Evolutionary conservation across 2,888 invertebrate species (phyloP), one percentile per base, ranked within the genome.

Genomic region (Rhamphomyia laevipes): DNA sequence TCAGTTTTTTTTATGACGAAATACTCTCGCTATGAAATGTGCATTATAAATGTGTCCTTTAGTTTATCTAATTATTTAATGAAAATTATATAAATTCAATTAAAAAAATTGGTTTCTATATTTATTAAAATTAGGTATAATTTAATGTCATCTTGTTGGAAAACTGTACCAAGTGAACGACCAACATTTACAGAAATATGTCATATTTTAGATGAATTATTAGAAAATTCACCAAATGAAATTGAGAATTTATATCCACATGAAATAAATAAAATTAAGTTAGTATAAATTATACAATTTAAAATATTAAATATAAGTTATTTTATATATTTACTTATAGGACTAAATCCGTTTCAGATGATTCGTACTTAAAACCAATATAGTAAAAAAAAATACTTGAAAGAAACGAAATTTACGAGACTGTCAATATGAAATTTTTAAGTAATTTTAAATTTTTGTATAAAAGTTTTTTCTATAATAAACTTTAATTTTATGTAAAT

Each of bases 61-160:
- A 13, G 7, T 11, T 33, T 33, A 33, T 5, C 4, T 13, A 13
- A 13, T 33, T 11, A 33, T 33, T 33, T 13, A 9, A 13, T 30
- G 17, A 12, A 45, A 17, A 15, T 17, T 23, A 31, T 16, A 31
- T 44, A 16, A 30, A 38, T 47, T 35, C 31, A 51, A 49, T 47
- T 38, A n/a, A 45, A 23, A 23, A 16, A 31, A 41, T 50, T 45
- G 18, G 43, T 17, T 41, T 42, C 48, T 35, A 5, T 11, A n/a
- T n/a, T 2, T 15, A 17, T 50, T 52, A 51, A 50, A 61, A 64
- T 46, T 59, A 89, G 89, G 38, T 90, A 89, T 63, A 73, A 79
- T 38, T 64, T 89, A 46, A 89, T 90, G 87, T 58, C 72, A 16
- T 74, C 77, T 1, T 89, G 89, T 62, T 90, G 90, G 89, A 73